These are phyloP conservation scores for Fringilla coelebs DNA, from an alignment of 2,797 vertebrate species.

Conservation along the genomic window DNA sequence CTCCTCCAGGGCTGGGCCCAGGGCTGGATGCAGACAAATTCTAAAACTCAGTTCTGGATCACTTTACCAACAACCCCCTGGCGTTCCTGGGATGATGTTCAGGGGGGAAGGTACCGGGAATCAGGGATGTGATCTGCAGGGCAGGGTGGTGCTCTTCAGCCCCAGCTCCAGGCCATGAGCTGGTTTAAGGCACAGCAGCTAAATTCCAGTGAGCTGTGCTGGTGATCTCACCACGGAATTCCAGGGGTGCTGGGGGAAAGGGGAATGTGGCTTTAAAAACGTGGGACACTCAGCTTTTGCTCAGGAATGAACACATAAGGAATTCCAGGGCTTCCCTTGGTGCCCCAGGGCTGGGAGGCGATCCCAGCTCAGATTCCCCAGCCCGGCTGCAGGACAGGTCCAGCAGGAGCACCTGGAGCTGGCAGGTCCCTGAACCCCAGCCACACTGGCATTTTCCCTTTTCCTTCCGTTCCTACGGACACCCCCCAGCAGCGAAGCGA, in stretches of 20 bases:
- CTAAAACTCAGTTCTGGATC: background rate
- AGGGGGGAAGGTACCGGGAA: background rate
- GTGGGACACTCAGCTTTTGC: background rate
- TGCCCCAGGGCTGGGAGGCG: background rate
- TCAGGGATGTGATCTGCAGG: background rate
- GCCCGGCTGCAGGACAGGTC: background rate
- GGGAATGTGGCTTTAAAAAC: fast-evolving
- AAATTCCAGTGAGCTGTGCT: background rate
- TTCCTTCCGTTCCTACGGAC: slow-evolving; percentile 19
- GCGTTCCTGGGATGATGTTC: background rate
- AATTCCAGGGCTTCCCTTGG: background rate
- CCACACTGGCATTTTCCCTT: background rate
- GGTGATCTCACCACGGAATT: background rate
- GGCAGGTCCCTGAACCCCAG: background rate
- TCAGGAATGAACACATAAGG: background rate
- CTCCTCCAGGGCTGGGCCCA: background rate
- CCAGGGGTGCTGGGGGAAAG: background rate
- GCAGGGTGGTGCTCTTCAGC: background rate
- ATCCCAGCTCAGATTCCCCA: background rate
- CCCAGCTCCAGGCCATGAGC: background rate
- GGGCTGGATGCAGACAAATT: background rate
- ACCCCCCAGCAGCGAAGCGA: background rate
- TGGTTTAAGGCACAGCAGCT: background rate
- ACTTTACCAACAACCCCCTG: background rate
- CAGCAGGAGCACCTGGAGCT: background rate